Evolutionary conservation across 2,113 vertebrate genomes (phyloP).

Genomic region (Pedionomus torquatus): DNA sequence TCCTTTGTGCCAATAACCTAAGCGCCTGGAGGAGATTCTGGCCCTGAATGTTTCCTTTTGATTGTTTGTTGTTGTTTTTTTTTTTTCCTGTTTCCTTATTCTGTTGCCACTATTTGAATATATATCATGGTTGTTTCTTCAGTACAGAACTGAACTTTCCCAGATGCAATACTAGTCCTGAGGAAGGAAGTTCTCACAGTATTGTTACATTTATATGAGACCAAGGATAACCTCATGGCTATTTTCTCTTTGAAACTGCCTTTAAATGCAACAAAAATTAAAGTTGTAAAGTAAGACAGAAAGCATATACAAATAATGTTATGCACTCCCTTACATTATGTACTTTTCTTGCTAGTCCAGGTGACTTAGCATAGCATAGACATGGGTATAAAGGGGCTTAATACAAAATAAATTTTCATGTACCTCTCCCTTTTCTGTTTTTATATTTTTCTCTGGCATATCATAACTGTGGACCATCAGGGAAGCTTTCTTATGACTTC

Average conservation of each 20-base stretch:
- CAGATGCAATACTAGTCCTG: background rate
- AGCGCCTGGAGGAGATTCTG: background rate
- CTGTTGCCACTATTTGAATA: background rate
- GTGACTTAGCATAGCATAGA: background rate
- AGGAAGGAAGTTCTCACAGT: background rate
- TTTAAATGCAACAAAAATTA: slow-evolving; percentile 41
- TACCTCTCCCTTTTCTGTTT: slow-evolving; percentile 26
- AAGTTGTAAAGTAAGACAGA: background rate
- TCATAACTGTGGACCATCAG: slow-evolving; percentile 36
- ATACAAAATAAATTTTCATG: slow-evolving; percentile 70
- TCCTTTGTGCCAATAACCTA: background rate
- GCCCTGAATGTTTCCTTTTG: background rate
- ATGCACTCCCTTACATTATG: background rate
- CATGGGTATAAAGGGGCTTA: slow-evolving; percentile 35
- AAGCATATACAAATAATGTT: slow-evolving; percentile 10
- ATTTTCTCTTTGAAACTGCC: slow-evolving; percentile 6
- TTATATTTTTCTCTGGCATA: slow-evolving; percentile 30
- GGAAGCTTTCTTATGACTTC: slow-evolving; percentile 75
- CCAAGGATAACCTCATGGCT: background rate
- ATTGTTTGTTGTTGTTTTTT: background rate
- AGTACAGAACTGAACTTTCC: background rate
- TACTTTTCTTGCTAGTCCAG: slow-evolving; percentile 26
- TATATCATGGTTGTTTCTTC: background rate
- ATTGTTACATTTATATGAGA: background rate
- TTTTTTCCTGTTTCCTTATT: background rate